Percentiles rank a stretch among this genome's conserved stretches.
Conservation (phyloP, 1,140 invertebrate genomes). For the Pseudomyrmex concolor region DNA sequence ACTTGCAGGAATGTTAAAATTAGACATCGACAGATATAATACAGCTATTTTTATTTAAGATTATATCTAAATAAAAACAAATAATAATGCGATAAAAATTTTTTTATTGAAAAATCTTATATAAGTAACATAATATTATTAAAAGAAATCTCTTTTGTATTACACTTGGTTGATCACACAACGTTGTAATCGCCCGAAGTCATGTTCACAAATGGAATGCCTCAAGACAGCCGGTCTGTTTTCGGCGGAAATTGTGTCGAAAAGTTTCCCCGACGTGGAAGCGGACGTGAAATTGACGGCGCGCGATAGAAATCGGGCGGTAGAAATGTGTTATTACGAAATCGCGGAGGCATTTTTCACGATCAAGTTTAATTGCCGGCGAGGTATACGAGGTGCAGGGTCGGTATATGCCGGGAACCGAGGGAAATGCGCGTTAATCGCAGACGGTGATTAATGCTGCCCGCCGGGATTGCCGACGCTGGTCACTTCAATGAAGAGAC, state of each 20-base stretch:
- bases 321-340: constrained; percentile 1
- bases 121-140: too few species aligned
- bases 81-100: background rate
- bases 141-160: too few species aligned
- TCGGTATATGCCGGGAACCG: constrained; percentile 28
- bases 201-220: background rate
- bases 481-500: constrained; percentile 62
- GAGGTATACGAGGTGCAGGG: constrained; percentile 31
- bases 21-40: background rate
- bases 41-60: background rate
- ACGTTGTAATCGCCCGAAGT: too few species aligned
- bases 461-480: constrained; percentile 47
- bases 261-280: background rate
- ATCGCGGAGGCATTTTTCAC: constrained; percentile 64
- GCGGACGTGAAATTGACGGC: constrained; percentile 18
- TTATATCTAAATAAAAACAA: background rate
- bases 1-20: background rate
- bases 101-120: too few species aligned
- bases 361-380: constrained; percentile 70
- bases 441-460: constrained; percentile 70
- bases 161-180: too few species aligned
- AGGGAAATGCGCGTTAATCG: constrained; percentile 71
- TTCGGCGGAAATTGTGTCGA: background rate
- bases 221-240: background rate
- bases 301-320: constrained; percentile 28